These are phyloP conservation scores for Anarrhichthys ocellatus DNA, from an alignment of 2,113 vertebrate genomes.

Conservation along the genomic window DNA sequence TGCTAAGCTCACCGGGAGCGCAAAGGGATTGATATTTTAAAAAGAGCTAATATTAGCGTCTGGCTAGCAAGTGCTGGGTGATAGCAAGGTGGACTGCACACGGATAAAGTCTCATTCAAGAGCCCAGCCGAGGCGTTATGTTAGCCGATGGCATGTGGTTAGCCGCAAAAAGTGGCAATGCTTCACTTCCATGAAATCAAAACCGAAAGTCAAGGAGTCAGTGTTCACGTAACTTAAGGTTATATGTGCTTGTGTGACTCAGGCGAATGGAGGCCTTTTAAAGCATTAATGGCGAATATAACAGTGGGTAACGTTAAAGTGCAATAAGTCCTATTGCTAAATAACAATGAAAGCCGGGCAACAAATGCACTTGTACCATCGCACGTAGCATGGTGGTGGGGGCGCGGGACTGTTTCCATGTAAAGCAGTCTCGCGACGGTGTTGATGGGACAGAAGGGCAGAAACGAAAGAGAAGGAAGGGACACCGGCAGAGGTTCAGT, in stretches of 20 bases:
- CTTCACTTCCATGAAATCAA: slow-evolving; percentile 44
- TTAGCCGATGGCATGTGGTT: slow-evolving; percentile 9
- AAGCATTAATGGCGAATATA: not conserved
- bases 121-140: not conserved
- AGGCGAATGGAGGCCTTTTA: too few relatives aligned
- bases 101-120: slow-evolving; percentile 9
- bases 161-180: not conserved
- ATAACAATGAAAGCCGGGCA: not conserved
- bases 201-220: slow-evolving; percentile 63
- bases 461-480: not conserved
- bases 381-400: slow-evolving; percentile 33
- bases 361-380: slow-evolving; percentile 5
- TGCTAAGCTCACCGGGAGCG: slow-evolving; percentile 35
- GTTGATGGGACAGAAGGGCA: slow-evolving; percentile 4
- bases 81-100: slow-evolving; percentile 5
- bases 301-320: not conserved
- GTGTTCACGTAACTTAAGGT: not conserved
- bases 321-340: not conserved
- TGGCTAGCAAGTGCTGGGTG: slow-evolving; percentile 49
- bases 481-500: not conserved
- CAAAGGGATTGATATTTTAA: slow-evolving; percentile 33
- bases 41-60: slow-evolving; percentile 69
- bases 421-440: slow-evolving; percentile 43
- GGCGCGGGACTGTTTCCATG: slow-evolving; percentile 34
- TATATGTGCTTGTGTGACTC: not conserved